Evolutionary conservation across 2,113 vertebrate genomes (phyloP).

Genomic region (Otis tarda): DNA sequence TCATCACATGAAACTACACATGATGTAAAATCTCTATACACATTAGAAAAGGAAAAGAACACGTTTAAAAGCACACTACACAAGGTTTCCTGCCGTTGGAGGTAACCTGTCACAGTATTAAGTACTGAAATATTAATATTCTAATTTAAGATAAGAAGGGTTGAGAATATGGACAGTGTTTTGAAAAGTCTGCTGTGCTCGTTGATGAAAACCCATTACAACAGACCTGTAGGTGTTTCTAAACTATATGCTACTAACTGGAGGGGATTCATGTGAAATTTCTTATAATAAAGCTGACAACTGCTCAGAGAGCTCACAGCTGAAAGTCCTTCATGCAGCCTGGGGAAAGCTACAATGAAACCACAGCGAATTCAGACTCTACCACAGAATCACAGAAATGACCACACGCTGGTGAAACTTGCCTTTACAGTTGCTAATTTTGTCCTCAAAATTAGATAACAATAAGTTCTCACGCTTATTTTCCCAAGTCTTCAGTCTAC

Average conservation of each 20-base stretch:
- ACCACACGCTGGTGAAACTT: neutral
- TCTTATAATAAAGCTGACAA: neutral
- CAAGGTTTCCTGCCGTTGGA: neutral
- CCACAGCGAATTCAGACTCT: neutral
- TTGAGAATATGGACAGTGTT: neutral
- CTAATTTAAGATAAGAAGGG: neutral
- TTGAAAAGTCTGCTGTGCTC: neutral
- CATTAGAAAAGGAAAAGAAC: neutral
- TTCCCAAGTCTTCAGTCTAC: neutral
- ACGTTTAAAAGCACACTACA: neutral
- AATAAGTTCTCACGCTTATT: neutral
- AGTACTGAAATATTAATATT: neutral
- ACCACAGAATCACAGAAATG: neutral
- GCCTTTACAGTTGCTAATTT: neutral
- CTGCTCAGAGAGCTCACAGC: neutral
- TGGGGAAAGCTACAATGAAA: neutral
- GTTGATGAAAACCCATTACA: fast-evolving
- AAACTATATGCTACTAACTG: neutral
- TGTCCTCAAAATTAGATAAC: neutral
- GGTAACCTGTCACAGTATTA: neutral
- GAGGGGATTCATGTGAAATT: neutral
- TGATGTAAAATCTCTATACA: neutral
- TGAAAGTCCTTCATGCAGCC: neutral
- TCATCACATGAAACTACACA: neutral
- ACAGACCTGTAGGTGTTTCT: neutral